These are phyloP conservation scores for Thysanoteuthis rhombus DNA, from an alignment of 2,888 invertebrate species.

Conservation along the genomic window DNA sequence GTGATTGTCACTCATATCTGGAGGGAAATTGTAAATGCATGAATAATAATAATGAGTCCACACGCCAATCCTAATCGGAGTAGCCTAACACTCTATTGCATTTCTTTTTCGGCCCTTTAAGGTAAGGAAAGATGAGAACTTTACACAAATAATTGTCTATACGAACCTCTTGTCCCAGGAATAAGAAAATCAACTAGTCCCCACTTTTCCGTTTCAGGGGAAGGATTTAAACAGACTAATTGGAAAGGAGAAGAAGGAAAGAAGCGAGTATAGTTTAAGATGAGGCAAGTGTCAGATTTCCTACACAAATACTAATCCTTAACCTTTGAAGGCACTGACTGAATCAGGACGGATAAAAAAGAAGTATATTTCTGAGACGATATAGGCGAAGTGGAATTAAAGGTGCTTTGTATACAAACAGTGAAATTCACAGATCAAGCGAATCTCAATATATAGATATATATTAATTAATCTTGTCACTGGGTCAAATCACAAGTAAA, in stretches of 20 bases:
- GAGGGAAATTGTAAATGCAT: too few relatives aligned
- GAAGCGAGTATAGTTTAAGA: background rate
- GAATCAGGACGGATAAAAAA: background rate
- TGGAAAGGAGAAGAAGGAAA: background rate
- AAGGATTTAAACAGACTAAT: background rate
- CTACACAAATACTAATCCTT: background rate
- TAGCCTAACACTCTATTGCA: background rate
- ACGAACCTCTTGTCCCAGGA: background rate
- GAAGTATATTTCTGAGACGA: background rate
- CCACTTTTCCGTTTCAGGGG: background rate
- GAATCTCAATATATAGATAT: background rate
- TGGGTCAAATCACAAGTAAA: background rate
- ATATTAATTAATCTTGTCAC: background rate
- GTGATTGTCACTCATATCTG: too few relatives aligned
- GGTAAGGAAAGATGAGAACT: background rate
- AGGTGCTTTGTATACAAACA: background rate
- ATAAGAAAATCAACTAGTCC: background rate
- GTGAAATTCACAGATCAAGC: background rate
- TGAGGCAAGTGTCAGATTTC: background rate
- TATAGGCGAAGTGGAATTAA: background rate
- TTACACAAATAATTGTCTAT: background rate
- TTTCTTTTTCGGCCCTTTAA: background rate
- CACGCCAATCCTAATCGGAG: background rate
- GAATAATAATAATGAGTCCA: background rate
- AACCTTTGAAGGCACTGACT: background rate